Percentiles rank a stretch among this genome's conserved stretches.
phyloP scores from a whole-genome alignment of 2,113 vertebrate species.

The Trogon melanurus region DNA sequence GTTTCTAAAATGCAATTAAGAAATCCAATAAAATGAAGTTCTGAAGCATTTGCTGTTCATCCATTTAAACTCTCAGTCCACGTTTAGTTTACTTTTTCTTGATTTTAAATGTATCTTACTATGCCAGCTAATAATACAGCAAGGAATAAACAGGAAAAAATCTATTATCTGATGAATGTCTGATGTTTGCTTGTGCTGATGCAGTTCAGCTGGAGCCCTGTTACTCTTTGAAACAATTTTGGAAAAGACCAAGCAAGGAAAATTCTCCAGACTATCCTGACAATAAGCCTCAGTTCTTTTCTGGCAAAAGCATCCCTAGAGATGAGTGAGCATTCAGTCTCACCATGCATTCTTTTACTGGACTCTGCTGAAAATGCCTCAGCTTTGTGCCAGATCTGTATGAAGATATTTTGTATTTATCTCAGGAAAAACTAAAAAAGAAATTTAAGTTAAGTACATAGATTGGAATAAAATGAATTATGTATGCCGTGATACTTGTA shows the following conservation, averaged over 20 bases:
- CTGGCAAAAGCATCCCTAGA: slow-evolving; percentile 15
- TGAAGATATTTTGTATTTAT: not conserved
- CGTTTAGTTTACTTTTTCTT: not conserved
- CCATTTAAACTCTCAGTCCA: not conserved
- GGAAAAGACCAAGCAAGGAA: slow-evolving; percentile 40
- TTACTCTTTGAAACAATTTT: slow-evolving; percentile 32
- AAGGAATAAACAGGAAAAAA: slow-evolving; percentile 13
- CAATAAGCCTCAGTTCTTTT: slow-evolving; percentile 2
- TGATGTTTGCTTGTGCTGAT: slow-evolving; percentile 13
- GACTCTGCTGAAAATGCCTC: not conserved
- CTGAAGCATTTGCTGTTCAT: not conserved
- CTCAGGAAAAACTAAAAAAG: not conserved
- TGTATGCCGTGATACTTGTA: not conserved
- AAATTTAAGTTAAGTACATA: not conserved
- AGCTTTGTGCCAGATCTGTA: not conserved
- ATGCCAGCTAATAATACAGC: not conserved
- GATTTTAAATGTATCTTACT: not conserved
- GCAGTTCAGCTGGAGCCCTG: slow-evolving; percentile 34
- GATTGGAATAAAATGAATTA: not conserved
- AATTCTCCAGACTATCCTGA: slow-evolving; percentile 19
- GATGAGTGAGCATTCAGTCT: not conserved
- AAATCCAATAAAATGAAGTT: not conserved
- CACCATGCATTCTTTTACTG: not conserved
- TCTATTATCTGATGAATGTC: not conserved
- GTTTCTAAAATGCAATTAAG: not conserved